Conservation (phyloP, 2,888 invertebrate species). For the Pyrgus malvae region DNA sequence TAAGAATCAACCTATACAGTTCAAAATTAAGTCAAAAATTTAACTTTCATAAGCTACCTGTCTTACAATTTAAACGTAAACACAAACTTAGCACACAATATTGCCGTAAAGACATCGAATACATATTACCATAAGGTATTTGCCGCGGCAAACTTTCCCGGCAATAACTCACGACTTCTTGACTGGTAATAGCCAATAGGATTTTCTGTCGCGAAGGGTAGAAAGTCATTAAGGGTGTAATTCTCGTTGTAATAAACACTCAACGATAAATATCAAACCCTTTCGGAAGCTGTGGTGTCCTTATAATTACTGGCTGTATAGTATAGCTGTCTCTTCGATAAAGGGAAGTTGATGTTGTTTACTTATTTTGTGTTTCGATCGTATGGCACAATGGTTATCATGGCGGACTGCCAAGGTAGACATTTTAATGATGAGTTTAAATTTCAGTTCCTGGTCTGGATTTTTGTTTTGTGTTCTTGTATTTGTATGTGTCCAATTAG, state of each 20-base stretch:
- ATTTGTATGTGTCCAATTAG: too few species aligned
- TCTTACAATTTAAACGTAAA: too few species aligned
- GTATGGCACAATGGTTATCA: too few species aligned
- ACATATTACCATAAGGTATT: conserved; percentile 67
- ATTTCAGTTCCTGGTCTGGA: too few species aligned
- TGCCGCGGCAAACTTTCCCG: conserved; percentile 44
- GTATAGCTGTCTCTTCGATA: background rate
- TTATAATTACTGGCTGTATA: conserved; percentile 19
- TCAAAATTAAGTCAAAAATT: too few species aligned
- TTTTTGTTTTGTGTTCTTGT: too few species aligned
- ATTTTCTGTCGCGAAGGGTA: conserved; percentile 70
- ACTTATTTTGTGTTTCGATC: too few species aligned
- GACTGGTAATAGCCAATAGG: conserved; percentile 80
- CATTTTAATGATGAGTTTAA: too few species aligned
- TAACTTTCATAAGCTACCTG: too few species aligned
- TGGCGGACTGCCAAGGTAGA: too few species aligned
- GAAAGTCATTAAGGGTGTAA: conserved; percentile 80
- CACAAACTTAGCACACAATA: too few species aligned
- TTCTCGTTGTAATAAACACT: conserved; percentile 80
- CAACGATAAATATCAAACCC: conserved; percentile 77
- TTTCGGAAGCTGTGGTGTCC: conserved; percentile 37
- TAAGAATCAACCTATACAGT: too few species aligned
- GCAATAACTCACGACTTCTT: conserved; percentile 72
- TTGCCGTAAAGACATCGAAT: conserved; percentile 6
- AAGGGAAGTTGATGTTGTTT: background rate